Evolutionary conservation across 2,797 vertebrate species (phyloP).

Genomic region (Rachycentron canadum): DNA sequence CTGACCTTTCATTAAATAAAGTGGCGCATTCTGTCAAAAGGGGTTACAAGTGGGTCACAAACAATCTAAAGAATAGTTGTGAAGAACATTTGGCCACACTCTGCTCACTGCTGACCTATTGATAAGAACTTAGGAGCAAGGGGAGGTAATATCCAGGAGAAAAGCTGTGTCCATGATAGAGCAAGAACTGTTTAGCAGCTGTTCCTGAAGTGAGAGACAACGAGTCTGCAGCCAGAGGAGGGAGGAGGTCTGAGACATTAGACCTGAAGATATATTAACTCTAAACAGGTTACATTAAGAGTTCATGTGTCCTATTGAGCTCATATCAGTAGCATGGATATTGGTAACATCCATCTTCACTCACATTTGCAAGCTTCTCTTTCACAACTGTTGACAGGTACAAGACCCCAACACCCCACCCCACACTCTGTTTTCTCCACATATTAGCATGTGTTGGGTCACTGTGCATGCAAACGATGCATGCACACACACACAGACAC

Average conservation of each 20-base stretch:
- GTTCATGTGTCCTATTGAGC: too few relatives aligned
- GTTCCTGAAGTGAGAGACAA: not conserved
- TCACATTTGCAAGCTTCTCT: not conserved
- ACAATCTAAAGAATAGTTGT: not conserved
- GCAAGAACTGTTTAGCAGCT: not conserved
- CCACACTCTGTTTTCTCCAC: slow-evolving; percentile 6
- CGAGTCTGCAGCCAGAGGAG: not conserved
- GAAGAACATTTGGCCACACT: not conserved
- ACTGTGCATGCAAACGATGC: slow-evolving; percentile 2
- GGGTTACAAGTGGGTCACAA: not conserved
- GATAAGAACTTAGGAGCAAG: not conserved
- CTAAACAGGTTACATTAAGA: too few relatives aligned
- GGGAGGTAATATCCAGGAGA: not conserved
- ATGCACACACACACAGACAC: not conserved
- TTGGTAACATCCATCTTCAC: not conserved
- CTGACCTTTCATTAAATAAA: slow-evolving; percentile 41
- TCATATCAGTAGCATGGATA: too few relatives aligned
- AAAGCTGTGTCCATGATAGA: not conserved
- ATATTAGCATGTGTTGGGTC: slow-evolving; percentile 14
- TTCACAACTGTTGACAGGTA: not conserved
- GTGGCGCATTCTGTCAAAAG: slow-evolving; percentile 14
- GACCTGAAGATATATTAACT: not conserved
- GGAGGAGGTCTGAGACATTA: not conserved
- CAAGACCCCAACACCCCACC: not conserved
- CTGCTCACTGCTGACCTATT: not conserved